Percentiles rank a stretch among this genome's conserved stretches.
Evolutionary conservation across 2,888 invertebrate species (phyloP).

Genomic region (Aphodius granarius): DNA sequence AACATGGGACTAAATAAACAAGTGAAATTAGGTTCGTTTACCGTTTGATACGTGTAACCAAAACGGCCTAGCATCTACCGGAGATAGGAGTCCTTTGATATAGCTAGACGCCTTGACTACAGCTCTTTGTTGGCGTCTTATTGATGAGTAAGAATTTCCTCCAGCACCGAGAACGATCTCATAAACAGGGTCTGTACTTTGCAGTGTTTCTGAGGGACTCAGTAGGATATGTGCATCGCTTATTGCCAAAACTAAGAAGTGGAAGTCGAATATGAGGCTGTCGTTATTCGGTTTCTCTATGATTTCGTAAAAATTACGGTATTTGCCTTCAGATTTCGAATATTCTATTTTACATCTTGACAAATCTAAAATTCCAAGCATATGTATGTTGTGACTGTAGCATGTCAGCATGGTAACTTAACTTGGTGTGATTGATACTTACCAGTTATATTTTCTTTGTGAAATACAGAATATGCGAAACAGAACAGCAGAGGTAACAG

Average conservation of each 20-base stretch:
- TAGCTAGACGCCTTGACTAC: slow-evolving; percentile 61
- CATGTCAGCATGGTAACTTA: too few species aligned
- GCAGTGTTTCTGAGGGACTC: slow-evolving; percentile 57
- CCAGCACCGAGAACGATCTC: slow-evolving; percentile 76
- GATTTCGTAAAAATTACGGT: slow-evolving; percentile 61
- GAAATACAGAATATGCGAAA: background rate
- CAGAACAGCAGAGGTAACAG: background rate
- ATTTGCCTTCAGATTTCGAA: slow-evolving; percentile 60
- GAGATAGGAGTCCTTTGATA: slow-evolving; percentile 61
- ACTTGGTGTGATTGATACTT: slow-evolving; percentile 3
- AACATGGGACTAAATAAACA: background rate
- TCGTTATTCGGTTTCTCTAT: slow-evolving; percentile 39
- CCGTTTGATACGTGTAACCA: slow-evolving; percentile 65
- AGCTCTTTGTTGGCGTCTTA: slow-evolving; percentile 62
- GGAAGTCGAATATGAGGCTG: slow-evolving; percentile 57
- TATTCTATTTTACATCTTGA: slow-evolving; percentile 60
- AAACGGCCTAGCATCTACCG: slow-evolving; percentile 65
- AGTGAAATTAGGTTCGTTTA: slow-evolving; percentile 38
- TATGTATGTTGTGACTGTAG: too few species aligned
- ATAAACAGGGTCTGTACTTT: slow-evolving; percentile 61
- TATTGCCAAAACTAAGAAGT: slow-evolving; percentile 66
- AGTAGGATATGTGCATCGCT: slow-evolving; percentile 73
- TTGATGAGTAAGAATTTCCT: slow-evolving; percentile 69
- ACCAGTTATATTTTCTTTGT: slow-evolving; percentile 26
- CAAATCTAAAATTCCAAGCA: slow-evolving; percentile 41